Evolutionary conservation across 2,888 invertebrate genomes (phyloP).

Genomic region (Alviniconcha strummeri): DNA sequence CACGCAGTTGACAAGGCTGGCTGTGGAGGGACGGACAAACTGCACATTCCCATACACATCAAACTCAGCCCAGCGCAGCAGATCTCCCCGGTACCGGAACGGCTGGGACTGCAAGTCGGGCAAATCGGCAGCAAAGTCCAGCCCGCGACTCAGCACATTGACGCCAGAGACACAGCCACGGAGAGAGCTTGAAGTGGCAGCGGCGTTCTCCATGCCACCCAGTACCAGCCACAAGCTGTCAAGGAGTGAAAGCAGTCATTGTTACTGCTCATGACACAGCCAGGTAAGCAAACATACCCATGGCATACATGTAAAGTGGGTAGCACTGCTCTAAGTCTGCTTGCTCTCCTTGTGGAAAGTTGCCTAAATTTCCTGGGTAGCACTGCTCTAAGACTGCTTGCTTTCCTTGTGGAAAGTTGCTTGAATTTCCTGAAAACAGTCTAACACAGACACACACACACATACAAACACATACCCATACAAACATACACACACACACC

Average conservation of each 20-base stretch:
- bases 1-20: conserved; percentile 15
- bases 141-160: conserved; percentile 16
- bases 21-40: conserved; percentile 15
- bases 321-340: too few species aligned
- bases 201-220: neutral
- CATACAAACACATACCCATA: too few species aligned
- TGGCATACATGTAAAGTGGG: too few species aligned
- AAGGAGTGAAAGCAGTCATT: neutral
- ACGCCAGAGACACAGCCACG: conserved; percentile 35
- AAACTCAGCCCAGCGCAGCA: conserved; percentile 36
- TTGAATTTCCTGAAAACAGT: too few species aligned
- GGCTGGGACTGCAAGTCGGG: conserved; percentile 12
- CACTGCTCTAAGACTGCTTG: too few species aligned
- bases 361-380: too few species aligned
- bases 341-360: too few species aligned
- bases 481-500: too few species aligned
- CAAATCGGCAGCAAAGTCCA: conserved; percentile 31
- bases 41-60: conserved; percentile 28
- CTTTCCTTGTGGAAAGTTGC: too few species aligned
- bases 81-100: conserved; percentile 19
- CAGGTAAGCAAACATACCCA: too few species aligned
- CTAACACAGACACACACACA: too few species aligned
- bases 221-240: conserved; percentile 18
- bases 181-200: neutral
- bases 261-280: neutral